Evolutionary conservation across 2,888 invertebrate genomes (phyloP).

Genomic region (Thyatira batis): DNA sequence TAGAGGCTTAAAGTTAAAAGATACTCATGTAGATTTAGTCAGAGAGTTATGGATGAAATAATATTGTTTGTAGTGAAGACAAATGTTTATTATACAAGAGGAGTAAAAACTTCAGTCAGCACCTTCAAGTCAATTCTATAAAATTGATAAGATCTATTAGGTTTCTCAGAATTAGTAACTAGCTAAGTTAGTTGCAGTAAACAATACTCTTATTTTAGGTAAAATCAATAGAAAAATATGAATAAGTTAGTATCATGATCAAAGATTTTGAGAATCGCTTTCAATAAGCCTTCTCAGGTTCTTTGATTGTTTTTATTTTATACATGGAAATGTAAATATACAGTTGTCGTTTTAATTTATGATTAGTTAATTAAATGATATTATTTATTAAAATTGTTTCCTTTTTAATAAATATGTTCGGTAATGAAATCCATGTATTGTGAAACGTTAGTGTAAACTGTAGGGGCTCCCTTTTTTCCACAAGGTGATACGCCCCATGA

Average conservation of each 20-base stretch:
- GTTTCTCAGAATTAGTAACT: background rate
- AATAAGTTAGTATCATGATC: background rate
- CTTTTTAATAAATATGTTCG: constrained; percentile 37
- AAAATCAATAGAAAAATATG: background rate
- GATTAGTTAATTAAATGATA: constrained; percentile 13
- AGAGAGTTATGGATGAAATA: background rate
- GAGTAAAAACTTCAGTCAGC: too few relatives aligned
- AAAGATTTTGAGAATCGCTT: background rate
- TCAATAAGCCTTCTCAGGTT: background rate
- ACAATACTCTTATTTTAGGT: background rate
- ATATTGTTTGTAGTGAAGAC: too few relatives aligned
- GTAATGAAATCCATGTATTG: constrained; percentile 73
- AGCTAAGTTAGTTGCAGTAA: background rate
- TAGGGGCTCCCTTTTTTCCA: constrained; percentile 74
- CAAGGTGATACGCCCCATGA: constrained; percentile 82
- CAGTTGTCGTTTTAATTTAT: constrained; percentile 7
- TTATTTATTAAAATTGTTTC: constrained; percentile 5
- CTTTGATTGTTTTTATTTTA: background rate
- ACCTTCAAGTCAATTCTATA: too few relatives aligned
- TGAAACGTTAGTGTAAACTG: constrained; percentile 79
- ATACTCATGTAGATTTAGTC: constrained; percentile 5
- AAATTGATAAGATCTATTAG: too few relatives aligned
- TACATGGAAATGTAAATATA: constrained; percentile 8
- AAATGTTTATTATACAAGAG: too few relatives aligned
- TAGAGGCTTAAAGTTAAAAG: background rate